Evolutionary conservation across 2,888 invertebrate genomes (phyloP).

Genomic region (Criorhina ranunculi): DNA sequence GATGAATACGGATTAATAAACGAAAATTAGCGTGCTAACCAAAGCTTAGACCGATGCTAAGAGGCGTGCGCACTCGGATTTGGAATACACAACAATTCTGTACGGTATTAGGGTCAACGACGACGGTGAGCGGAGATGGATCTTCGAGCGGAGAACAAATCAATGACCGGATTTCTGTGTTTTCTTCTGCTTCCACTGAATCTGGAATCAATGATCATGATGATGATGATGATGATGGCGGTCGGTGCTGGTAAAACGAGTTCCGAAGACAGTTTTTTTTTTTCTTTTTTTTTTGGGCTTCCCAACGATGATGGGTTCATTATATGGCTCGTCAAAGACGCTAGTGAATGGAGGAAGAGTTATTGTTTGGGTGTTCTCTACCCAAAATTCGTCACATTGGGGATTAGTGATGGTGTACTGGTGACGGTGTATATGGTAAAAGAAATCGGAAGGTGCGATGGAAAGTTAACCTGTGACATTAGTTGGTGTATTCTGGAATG

Average conservation of each 20-base stretch:
- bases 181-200: constrained; percentile 41
- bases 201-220: constrained; percentile 36
- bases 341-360: constrained; percentile 46
- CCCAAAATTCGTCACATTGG: constrained; percentile 41
- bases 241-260: constrained; percentile 40
- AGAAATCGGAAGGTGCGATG: constrained; percentile 46
- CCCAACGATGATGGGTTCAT: constrained; percentile 57
- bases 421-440: constrained; percentile 11
- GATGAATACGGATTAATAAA: constrained; percentile 48
- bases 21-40: constrained; percentile 33
- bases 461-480: constrained; percentile 61
- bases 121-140: constrained; percentile 36
- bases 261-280: constrained; percentile 49
- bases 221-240: neutral
- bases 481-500: constrained; percentile 32
- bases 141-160: constrained; percentile 45
- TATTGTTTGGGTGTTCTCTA: constrained; percentile 32
- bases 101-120: constrained; percentile 54
- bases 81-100: constrained; percentile 38
- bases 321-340: constrained; percentile 15
- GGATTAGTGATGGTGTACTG: constrained; percentile 38
- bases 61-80: constrained; percentile 25
- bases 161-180: constrained; percentile 57
- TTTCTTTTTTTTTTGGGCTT: too few relatives aligned
- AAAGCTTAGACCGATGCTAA: constrained; percentile 27